These are phyloP conservation scores for Adoxophyes honmai DNA, from an alignment of 1,140 invertebrate genomes.

Conservation along the genomic window DNA sequence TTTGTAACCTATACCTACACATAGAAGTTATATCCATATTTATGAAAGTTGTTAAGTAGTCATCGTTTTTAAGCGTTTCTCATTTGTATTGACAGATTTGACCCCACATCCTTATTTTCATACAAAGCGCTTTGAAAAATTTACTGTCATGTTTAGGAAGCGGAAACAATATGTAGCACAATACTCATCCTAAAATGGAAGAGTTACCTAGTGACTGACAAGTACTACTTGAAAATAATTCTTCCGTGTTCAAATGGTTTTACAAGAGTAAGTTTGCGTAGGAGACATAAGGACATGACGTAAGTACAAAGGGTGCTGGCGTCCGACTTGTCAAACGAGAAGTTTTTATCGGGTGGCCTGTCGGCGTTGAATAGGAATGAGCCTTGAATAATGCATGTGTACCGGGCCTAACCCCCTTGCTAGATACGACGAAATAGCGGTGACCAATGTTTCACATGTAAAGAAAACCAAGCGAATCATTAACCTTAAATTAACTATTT, in stretches of 20 bases:
- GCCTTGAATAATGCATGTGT: slow-evolving; percentile 70
- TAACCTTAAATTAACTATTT: slow-evolving; percentile 46
- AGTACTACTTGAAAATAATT: slow-evolving; percentile 3
- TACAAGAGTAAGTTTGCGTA: slow-evolving; percentile 31
- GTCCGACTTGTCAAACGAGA: slow-evolving; percentile 72
- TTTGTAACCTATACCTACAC: not conserved
- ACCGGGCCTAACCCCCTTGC: slow-evolving; percentile 30
- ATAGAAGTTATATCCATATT: not conserved
- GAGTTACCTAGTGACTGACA: not conserved
- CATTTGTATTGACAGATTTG: slow-evolving; percentile 4
- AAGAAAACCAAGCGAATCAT: not conserved
- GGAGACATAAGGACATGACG: slow-evolving; percentile 44
- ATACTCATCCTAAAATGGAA: not conserved
- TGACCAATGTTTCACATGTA: slow-evolving; percentile 10
- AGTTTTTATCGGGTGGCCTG: slow-evolving; percentile 71
- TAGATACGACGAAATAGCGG: slow-evolving; percentile 12
- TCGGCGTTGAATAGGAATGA: slow-evolving; percentile 72
- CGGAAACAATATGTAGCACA: not conserved
- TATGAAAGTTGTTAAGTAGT: not conserved
- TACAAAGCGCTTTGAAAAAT: not conserved
- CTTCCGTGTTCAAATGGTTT: not conserved
- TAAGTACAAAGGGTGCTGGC: slow-evolving; percentile 71
- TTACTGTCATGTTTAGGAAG: not conserved
- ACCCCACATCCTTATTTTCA: slow-evolving; percentile 17
- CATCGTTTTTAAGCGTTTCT: too few species aligned